Evolutionary conservation across 2,113 vertebrate species (phyloP).

Genomic region (Notothenia coriiceps): DNA sequence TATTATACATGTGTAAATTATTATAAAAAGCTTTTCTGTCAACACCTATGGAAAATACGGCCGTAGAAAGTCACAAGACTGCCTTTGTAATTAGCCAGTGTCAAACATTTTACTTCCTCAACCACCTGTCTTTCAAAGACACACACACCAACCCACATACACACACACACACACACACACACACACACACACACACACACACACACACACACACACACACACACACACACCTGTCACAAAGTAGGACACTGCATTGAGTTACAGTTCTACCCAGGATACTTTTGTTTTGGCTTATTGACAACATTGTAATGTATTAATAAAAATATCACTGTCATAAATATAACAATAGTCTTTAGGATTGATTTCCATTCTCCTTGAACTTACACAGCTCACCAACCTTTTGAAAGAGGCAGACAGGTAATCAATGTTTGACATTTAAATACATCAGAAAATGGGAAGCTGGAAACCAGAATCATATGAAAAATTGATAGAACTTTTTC

Average conservation of each 20-base stretch:
- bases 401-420: not conserved
- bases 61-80: slow-evolving; percentile 60
- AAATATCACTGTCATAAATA: not conserved
- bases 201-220: not conserved
- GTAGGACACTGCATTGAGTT: not conserved
- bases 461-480: not conserved
- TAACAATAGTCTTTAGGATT: not conserved
- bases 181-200: not conserved
- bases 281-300: not conserved
- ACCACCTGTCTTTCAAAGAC: slow-evolving; percentile 55
- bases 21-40: slow-evolving; percentile 41
- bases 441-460: not conserved
- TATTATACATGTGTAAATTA: not conserved
- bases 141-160: not conserved
- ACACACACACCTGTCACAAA: not conserved
- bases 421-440: not conserved
- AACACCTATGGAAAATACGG: slow-evolving; percentile 65
- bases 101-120: slow-evolving; percentile 75
- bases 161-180: not conserved
- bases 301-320: not conserved
- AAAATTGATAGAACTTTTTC: not conserved
- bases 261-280: not conserved
- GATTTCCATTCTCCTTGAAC: not conserved
- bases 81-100: slow-evolving; percentile 60
- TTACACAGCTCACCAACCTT: not conserved